Evolutionary conservation across 2,797 vertebrate genomes (phyloP).

Genomic region (Girardinus metallicus): DNA sequence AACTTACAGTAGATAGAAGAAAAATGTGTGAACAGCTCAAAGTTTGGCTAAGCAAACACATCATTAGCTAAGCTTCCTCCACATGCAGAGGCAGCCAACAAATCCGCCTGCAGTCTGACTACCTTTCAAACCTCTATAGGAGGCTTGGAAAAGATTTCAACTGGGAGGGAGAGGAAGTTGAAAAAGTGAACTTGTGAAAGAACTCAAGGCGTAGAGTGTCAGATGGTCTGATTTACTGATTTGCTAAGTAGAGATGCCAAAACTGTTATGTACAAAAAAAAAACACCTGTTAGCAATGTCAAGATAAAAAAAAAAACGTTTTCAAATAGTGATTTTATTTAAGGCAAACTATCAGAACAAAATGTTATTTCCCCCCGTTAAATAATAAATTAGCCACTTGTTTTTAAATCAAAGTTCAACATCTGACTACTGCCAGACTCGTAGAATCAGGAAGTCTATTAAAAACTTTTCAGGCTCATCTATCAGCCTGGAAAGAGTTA

Average conservation of each 20-base stretch:
- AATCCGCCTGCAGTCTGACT: conserved; percentile 40
- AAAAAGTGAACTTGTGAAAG: conserved; percentile 37
- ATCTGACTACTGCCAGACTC: too few species aligned
- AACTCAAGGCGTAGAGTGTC: conserved; percentile 22
- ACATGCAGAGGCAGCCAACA: conserved; percentile 35
- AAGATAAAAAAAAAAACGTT: not conserved
- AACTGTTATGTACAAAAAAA: not conserved
- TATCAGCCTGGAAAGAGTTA: not conserved
- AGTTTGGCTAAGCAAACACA: conserved; percentile 35
- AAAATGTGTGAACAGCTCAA: not conserved
- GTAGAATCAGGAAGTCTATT: not conserved
- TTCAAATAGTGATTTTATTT: not conserved
- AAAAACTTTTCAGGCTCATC: not conserved
- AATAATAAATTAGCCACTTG: not conserved
- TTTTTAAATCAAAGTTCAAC: not conserved
- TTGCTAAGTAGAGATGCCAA: not conserved
- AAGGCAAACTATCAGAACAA: not conserved
- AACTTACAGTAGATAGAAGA: not conserved
- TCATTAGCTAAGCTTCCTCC: conserved; percentile 46
- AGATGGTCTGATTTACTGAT: not conserved
- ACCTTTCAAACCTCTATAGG: conserved; percentile 47
- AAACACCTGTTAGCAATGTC: not conserved
- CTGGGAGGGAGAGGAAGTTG: conserved; percentile 13
- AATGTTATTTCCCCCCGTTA: not conserved
- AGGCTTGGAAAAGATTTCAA: conserved; percentile 46